Evolutionary conservation across 2,797 vertebrate species (phyloP).

Genomic region (Leptatherina wallacei): DNA sequence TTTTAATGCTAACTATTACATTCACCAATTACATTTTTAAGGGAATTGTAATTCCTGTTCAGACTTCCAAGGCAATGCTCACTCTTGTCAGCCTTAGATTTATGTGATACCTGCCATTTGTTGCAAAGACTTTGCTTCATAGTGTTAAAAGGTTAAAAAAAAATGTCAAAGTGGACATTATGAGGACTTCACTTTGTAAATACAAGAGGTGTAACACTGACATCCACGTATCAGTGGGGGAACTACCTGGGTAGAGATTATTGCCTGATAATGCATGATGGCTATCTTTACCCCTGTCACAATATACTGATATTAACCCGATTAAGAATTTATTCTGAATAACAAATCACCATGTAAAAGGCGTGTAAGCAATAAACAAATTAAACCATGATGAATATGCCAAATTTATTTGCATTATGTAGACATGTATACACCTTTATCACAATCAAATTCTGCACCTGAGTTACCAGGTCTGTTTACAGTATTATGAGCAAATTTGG

Average conservation of each 20-base stretch:
- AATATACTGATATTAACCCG: background rate
- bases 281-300: background rate
- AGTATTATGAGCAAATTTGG: too few species aligned
- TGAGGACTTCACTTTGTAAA: background rate
- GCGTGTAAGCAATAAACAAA: too few species aligned
- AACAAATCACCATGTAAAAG: too few species aligned
- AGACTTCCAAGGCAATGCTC: background rate
- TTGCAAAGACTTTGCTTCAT: too few species aligned
- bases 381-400: too few species aligned
- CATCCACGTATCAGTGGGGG: background rate
- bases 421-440: too few species aligned
- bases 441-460: too few species aligned
- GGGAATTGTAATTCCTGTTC: background rate
- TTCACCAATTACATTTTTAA: background rate
- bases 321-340: background rate
- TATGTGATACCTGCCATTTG: background rate
- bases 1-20: background rate
- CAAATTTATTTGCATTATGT: too few species aligned
- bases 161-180: too few species aligned
- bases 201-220: background rate
- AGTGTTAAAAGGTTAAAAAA: too few species aligned
- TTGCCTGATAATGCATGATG: background rate
- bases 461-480: too few species aligned
- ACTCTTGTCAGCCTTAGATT: background rate
- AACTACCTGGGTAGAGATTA: background rate